Evolutionary conservation across 64 coral and sea anemone genomes (phyloP), one percentile per base, ranked within the genome.

Genomic region (Hydrozoanthus tunicans): DNA sequence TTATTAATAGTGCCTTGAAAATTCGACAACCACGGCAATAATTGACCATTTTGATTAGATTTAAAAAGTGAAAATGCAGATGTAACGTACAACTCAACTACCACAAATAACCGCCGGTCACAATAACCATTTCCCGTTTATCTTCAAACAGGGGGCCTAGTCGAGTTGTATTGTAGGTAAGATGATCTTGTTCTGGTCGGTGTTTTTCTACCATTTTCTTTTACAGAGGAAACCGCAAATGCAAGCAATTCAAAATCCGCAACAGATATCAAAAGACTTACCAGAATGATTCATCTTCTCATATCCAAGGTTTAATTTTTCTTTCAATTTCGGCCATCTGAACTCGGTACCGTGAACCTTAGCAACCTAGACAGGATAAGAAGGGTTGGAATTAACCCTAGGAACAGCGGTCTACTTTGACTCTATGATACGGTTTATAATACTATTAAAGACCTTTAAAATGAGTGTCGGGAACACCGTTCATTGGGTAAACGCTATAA

Each of bases 301-400:
- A 76, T 91, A 70, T 13, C 86, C 20, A 26, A 96, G 66, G 9
- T 79, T 7, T 69, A 90, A n/a, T 23, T 93, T 96, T 59, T 91
- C 77, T 55, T 80, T 91, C 7, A 96, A 56, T 8, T 86, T 85
- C 4, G 59, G 15, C 94, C 94, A 96, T 11, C 80, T 85, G 20
- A 96, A 96, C 92, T 96, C 94, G 6, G 93, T 78, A 6, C 94
- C 94, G 24, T 91, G 64, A 64, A 96, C 91, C 43, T 59, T 56
- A 0, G 92, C 73, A 65, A 79, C 52, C 92, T 94, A 70, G 32
- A 89, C 54, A 5, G 43, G 3, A 57, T 67, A 25, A 43, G 27
- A 66, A 4, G 17, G 14, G 51, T 51, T 53, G 54, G 27, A 7
- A 83, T 51, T 7, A 64, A 7, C 59, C 4, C 53, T 56, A 77